Base-by-base conservation (phyloP, 1,140 invertebrate genomes). In the Listronotus bonariensis region DNA sequence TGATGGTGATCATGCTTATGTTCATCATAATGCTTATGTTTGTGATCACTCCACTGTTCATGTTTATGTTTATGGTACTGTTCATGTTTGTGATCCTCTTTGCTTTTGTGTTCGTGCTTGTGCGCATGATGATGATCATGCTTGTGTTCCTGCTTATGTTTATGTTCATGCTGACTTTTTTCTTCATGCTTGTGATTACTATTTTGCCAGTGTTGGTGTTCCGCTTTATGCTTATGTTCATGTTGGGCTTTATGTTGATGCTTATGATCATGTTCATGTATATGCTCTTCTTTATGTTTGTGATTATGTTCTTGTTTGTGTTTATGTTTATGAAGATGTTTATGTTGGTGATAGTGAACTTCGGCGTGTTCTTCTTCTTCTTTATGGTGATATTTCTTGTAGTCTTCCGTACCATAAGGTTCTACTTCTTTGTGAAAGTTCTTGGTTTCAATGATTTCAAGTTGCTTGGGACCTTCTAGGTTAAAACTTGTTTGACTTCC, bases 401-500 rank as follows among this genome's bases (percentile, higher is more conserved):
- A 15, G 17, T 48, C 46, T 11, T 46, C 56, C 15, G 56, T 58
- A 36, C 14, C 43, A 38, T 31, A 58, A n/a, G 42, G 56, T 31
- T 48, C 56, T 15, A 63, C 65, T 64, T 74, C 72, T 20, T 72
- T 59, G 34, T 74, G 72, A 17, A 66, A 55, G n/a, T 68, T 71
- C n/a, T 46, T 58, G 11, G 56, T 48, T 7, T 58, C 56, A n/a
- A 58, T 58, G 3, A 32, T 48, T 49, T 58, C 56, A n/a, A 58
- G 15, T 18, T 58, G 56, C 32, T 49, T 46, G n/a, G 56, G 56
- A 6, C 72, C 72, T 54, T 68, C 61, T 10, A 72, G 18, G 34
- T 70, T 70, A 12, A 72, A 60, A 40, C 68, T 71, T 9, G 64
- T 62, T 12, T 66, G 64, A 14, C 59, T 69, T 67, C 71, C 65